phyloP scores from a whole-genome alignment of 2,797 vertebrate species.

The Toxotes lorentzi region DNA sequence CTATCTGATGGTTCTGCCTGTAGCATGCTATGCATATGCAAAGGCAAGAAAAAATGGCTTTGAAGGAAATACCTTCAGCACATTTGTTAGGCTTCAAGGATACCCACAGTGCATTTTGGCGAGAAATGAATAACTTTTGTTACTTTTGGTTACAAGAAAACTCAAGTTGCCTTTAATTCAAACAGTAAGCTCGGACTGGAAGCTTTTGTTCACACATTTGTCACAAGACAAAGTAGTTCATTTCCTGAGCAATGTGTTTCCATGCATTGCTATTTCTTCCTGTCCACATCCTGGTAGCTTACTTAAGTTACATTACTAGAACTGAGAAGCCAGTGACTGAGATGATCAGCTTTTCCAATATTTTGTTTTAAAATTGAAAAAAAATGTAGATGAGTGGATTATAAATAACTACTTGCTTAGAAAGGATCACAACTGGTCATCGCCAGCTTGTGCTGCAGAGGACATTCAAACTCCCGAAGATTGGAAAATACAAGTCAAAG shows the following conservation, averaged over 20 bases:
- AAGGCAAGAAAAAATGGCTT: not conserved
- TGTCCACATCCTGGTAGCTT: not conserved
- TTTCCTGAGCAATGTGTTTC: not conserved
- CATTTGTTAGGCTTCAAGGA: not conserved
- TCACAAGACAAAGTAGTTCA: not conserved
- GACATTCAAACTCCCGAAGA: constrained; percentile 6
- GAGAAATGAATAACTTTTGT: not conserved
- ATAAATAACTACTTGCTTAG: not conserved
- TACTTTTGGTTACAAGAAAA: not conserved
- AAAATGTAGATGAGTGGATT: not conserved
- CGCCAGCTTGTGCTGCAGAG: not conserved
- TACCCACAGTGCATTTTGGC: not conserved
- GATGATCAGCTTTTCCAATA: not conserved
- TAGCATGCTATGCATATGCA: not conserved
- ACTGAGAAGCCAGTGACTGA: too few species aligned
- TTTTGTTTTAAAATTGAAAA: not conserved
- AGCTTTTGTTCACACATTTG: not conserved
- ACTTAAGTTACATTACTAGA: not conserved
- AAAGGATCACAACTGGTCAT: not conserved
- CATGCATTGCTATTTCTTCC: not conserved
- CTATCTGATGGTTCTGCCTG: not conserved
- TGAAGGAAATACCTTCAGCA: not conserved
- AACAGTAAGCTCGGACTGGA: not conserved
- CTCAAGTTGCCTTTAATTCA: not conserved
- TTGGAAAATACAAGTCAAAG: not conserved